Conservation (phyloP, 2,888 invertebrate genomes). For the Tachina lurida region DNA sequence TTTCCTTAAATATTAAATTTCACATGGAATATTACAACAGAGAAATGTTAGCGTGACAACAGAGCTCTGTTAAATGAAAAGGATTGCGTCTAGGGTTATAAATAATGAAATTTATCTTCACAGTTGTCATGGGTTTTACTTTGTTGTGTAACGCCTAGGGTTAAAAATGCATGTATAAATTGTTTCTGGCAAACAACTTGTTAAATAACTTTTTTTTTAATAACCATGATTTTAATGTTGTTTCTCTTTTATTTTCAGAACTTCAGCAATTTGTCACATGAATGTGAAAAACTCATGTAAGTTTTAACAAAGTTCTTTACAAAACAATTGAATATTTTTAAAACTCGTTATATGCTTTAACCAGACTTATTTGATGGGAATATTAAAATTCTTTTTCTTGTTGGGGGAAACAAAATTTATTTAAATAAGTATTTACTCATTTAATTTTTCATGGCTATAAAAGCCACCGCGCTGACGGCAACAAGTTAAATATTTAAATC, state of each 20-base stretch:
- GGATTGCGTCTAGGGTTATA: no score
- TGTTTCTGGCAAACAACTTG: neutral
- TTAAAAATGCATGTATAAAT: neutral
- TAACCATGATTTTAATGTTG: neutral
- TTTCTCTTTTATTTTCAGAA: constrained; percentile 16
- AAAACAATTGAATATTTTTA: neutral
- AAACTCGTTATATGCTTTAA: neutral
- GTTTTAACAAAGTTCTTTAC: neutral
- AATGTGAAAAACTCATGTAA: constrained; percentile 12
- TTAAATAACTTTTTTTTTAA: neutral
- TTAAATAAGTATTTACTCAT: no score
- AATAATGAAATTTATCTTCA: neutral
- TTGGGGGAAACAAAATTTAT: no score
- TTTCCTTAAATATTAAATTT: no score
- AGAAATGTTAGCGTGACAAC: no score
- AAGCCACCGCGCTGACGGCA: no score
- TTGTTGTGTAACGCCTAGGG: neutral
- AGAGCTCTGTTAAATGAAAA: no score
- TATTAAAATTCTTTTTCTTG: neutral
- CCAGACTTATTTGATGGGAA: neutral
- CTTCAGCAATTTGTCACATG: neutral
- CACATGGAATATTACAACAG: no score
- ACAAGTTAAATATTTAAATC: no score
- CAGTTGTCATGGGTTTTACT: neutral
- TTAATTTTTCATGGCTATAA: no score